Base-by-base conservation (phyloP, 2,113 vertebrate species). In the Pangasianodon hypophthalmus region DNA sequence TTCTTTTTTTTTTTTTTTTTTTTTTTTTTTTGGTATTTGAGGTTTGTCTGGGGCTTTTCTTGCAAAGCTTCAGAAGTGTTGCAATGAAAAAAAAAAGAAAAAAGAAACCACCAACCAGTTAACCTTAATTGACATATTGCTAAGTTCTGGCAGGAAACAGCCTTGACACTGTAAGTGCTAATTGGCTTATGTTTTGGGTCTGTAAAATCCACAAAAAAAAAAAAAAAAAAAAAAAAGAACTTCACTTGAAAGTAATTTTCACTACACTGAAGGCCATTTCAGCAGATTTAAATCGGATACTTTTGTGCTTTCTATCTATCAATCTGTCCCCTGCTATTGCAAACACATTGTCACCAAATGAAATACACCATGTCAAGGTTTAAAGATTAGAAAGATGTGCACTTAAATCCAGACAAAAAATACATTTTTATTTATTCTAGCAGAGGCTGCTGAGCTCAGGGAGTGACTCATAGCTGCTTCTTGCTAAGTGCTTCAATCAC, bases 401-500 rank as follows among this genome's bases (percentile, higher is more conserved):
- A 56, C 69, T 75, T 48, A 32, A 60, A 88, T 26, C 46, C 58
- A 88, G 37, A 54, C 26, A 16, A 10, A 37, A 87, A 81, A 81
- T 82, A 37, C 24, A 44, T 88, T 56, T n/a, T 21, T 69, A 37
- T 79, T 67, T 18, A 67, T 60, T 77, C 32, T 64, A 80, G 48
- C 54, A 50, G 46, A 54, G 58, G n/a, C 79, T 24, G 37, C 14
- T 58, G 64, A n/a, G 52, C 64, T 88, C 5, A 26, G 5, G 29
- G 24, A 75, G 67, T 84, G 52, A 89, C 54, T 89, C 64, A 75
- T 48, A 60, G 67, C 41, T 29, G 50, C 69, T 75, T 89, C 80
- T 26, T 84, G 64, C 82, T 73, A 89, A 75, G 54, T 75, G 48
- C 37, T 89, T 89, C 67, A 73, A 84, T 89, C 52, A 60, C 41